phyloP scores from a whole-genome alignment of 2,113 vertebrate genomes.

The Mohoua ochrocephala region DNA sequence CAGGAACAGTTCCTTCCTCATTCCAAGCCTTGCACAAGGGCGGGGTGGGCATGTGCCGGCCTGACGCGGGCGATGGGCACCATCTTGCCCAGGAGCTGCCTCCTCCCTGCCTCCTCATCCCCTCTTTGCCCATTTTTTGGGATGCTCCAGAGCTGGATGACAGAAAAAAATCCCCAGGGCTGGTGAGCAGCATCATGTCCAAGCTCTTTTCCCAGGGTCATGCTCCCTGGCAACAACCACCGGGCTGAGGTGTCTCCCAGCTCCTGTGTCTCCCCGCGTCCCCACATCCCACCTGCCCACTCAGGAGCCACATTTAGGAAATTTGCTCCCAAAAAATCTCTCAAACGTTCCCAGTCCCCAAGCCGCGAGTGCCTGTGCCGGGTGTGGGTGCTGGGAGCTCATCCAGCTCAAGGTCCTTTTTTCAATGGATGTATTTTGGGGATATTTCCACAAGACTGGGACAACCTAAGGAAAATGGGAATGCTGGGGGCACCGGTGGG shows the following conservation, averaged over 20 bases:
- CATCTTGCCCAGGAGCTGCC: background rate
- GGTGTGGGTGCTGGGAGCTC: background rate
- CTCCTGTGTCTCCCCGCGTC: accelerated
- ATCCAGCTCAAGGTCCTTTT: background rate
- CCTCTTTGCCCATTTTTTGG: background rate
- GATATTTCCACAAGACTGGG: background rate
- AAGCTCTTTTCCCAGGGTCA: background rate
- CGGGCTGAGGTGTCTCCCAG: accelerated
- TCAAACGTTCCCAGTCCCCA: accelerated
- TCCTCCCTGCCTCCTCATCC: background rate
- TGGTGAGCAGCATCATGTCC: accelerated
- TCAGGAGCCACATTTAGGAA: background rate
- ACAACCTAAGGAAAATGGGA: background rate
- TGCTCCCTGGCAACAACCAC: background rate
- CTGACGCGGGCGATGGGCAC: background rate
- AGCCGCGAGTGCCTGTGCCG: accelerated
- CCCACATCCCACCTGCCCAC: accelerated
- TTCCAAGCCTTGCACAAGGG: background rate
- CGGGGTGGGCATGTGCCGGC: background rate
- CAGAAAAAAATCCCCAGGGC: accelerated
- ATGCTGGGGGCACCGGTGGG: background rate
- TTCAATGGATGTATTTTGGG: accelerated
- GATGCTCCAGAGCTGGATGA: background rate
- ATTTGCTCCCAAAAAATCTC: background rate
- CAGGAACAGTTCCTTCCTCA: background rate